Base-by-base conservation (phyloP, 2,888 invertebrate species). In the Gortyna flavago region DNA sequence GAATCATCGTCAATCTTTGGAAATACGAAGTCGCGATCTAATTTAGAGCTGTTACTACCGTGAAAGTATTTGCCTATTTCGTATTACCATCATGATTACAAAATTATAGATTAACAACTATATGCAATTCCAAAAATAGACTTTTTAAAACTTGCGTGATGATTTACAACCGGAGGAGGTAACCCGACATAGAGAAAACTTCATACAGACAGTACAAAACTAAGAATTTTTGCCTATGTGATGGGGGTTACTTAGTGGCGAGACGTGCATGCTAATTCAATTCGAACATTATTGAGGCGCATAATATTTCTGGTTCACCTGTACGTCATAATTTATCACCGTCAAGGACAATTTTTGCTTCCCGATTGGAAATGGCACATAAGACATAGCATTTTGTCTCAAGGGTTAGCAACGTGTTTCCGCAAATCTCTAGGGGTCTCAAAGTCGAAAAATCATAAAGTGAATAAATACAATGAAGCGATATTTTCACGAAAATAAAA, bases 401-500 rank as follows among this genome's bases (percentile, higher is more conserved):
- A 51, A 41, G 16, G 21, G 38, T 32, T 61, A 41, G 2, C 32
- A 62, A 44, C 8, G 9, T 38, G 25, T 25, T 51, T 64, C 9
- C 9, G 21, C 13, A 41, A 59, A 29, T 29, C 48, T 29, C 51
- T 65, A 29, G 32, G 32, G 29, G 4, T 44, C 16, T 6, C 3
- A 41, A 57, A 51, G 11, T 59, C 25, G 18, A 32, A 66, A 78
- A 59, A 59, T n/a, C 64, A 38, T 21, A 65, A 48, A 72, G 38
- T 29, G 32, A 38, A 62, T 7, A 65, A 65, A 29, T 35, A 57
- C 16, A 61, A 59, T 61, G 13, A 57, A 44, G 41, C 11, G 32
- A 61, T 9, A 48, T 8, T 67, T 41, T 21, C 29, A 65, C n/a
- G 51, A 38, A 62, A 48, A 61, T 65, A 74, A 75, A 76, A 48